Percentiles rank a stretch among this genome's conserved stretches.
These are phyloP conservation scores for Tupaia chinensis DNA, from an alignment of 2,113 vertebrate genomes.

Conservation along the genomic window DNA sequence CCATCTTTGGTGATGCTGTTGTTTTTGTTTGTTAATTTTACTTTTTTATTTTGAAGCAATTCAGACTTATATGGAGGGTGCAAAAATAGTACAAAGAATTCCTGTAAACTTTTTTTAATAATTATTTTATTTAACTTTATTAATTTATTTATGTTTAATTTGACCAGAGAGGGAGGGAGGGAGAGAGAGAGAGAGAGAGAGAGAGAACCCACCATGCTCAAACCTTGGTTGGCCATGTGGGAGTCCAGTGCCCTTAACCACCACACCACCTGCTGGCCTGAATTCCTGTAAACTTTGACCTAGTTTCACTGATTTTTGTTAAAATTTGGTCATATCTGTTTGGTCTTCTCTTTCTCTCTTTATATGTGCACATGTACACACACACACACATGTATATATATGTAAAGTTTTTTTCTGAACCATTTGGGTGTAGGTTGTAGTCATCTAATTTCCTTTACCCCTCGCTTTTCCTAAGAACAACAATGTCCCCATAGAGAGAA, in stretches of 20 bases:
- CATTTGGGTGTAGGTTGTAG: not conserved
- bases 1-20: not conserved
- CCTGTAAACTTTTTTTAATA: not conserved
- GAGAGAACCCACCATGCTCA: too few species aligned
- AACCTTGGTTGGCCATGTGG: too few species aligned
- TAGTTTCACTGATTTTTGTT: not conserved
- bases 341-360: not conserved
- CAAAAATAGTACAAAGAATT: not conserved
- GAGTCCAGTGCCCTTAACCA: too few species aligned
- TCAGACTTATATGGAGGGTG: not conserved
- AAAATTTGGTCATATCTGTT: not conserved
- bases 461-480: conserved; percentile 44
- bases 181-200: too few species aligned
- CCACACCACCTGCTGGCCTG: too few species aligned
- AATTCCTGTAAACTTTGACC: not conserved
- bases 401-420: not conserved
- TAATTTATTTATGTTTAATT: not conserved
- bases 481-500: not conserved
- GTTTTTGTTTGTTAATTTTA: not conserved
- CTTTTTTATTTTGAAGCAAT: conserved; percentile 21
- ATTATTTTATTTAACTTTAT: not conserved
- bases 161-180: too few species aligned
- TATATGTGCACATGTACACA: too few species aligned
- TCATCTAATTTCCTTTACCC: not conserved
- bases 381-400: not conserved